A percentile compares a stretch with the other conserved stretches of the same genome.
Evolutionary conservation across 2,888 invertebrate genomes (phyloP).

Genomic region (Laothoe populi): DNA sequence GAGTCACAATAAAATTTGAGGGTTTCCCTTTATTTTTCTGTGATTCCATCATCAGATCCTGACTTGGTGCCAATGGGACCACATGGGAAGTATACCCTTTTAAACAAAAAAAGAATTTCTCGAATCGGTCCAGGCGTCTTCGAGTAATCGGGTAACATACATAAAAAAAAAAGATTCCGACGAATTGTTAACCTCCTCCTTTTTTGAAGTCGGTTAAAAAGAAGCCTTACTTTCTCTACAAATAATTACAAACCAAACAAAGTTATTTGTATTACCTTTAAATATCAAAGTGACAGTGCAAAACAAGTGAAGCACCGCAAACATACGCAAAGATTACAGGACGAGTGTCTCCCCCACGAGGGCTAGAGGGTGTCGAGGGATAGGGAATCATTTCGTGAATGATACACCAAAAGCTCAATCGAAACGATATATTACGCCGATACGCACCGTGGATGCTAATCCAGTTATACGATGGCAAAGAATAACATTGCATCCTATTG

Average conservation of each 20-base stretch:
- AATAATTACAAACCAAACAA: conserved; percentile 19
- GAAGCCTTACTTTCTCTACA: not conserved
- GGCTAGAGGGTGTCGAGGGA: conserved; percentile 41
- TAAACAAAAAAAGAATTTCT: too few species aligned
- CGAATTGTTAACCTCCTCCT: too few species aligned
- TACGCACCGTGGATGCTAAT: conserved; percentile 73
- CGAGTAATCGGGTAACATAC: too few species aligned
- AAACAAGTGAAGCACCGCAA: conserved; percentile 32
- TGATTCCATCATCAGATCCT: too few species aligned
- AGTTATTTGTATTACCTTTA: conserved; percentile 12
- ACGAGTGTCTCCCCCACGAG: conserved; percentile 51
- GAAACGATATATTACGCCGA: conserved; percentile 77
- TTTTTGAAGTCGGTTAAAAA: too few species aligned
- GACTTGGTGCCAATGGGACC: too few species aligned
- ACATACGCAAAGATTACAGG: conserved; percentile 34
- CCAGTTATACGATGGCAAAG: conserved; percentile 73
- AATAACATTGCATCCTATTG: not conserved
- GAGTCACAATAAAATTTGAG: too few species aligned
- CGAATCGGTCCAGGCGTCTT: too few species aligned
- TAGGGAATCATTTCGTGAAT: conserved; percentile 67
- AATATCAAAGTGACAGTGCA: conserved; percentile 22
- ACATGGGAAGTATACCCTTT: too few species aligned
- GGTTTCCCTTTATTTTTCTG: too few species aligned
- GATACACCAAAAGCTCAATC: conserved; percentile 82
- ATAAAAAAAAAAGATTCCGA: too few species aligned